Conservation (phyloP, 2,797 vertebrate species). For the Malacoraja senta region DNA sequence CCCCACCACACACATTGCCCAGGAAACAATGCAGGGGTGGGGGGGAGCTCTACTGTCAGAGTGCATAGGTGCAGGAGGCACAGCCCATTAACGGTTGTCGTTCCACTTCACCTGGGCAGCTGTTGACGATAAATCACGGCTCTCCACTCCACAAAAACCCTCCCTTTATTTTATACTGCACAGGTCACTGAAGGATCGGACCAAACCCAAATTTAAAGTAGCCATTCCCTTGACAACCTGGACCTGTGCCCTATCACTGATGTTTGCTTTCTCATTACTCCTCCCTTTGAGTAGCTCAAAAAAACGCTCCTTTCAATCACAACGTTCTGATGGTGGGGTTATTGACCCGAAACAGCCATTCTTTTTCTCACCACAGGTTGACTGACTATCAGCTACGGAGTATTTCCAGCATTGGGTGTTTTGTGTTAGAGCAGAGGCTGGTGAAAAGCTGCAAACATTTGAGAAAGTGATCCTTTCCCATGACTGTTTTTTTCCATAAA, state of each 20-base stretch:
- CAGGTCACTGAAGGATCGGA: neutral
- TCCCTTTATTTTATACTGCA: neutral
- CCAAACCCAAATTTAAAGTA: too few species aligned
- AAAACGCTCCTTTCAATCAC: too few species aligned
- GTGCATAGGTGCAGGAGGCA: neutral
- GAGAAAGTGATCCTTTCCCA: neutral
- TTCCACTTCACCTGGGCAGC: neutral
- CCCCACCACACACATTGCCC: neutral
- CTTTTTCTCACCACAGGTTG: too few species aligned
- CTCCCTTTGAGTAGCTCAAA: too few species aligned
- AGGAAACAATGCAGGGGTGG: neutral
- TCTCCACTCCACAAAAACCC: neutral
- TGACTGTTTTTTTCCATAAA: neutral
- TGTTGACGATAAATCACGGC: neutral
- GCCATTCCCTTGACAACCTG: too few species aligned
- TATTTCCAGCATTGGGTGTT: too few species aligned
- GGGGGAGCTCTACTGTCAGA: neutral
- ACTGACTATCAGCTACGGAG: too few species aligned
- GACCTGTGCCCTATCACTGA: too few species aligned
- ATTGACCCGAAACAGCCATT: too few species aligned
- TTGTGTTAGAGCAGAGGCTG: neutral
- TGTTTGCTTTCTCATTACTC: too few species aligned
- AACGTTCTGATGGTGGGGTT: too few species aligned
- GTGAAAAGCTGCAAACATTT: neutral
- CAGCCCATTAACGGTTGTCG: neutral